A percentile compares a stretch with the other conserved stretches of the same genome.
These are phyloP conservation scores for Choristoneura fumiferana DNA, from an alignment of 1,140 invertebrate genomes.

Conservation along the genomic window DNA sequence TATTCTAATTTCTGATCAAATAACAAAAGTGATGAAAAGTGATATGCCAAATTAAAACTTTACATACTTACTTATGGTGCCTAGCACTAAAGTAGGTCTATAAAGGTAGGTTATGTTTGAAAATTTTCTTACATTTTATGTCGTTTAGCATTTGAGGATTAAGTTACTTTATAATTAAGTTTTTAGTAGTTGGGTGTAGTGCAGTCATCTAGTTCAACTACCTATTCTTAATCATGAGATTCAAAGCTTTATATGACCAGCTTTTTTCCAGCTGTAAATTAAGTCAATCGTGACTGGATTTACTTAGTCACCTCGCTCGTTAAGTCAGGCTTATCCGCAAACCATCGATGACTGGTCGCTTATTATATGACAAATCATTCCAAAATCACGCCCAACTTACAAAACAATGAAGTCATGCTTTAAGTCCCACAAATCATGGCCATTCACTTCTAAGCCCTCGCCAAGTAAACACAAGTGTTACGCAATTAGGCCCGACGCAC, in stretches of 20 bases:
- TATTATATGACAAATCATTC: neutral
- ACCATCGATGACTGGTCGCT: constrained; percentile 23
- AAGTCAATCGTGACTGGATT: constrained; percentile 44
- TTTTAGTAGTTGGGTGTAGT: too few relatives aligned
- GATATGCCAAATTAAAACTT: neutral
- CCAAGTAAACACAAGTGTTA: neutral
- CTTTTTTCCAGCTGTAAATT: too few relatives aligned
- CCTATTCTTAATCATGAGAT: too few relatives aligned
- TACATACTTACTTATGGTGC: too few relatives aligned
- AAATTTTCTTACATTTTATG: too few relatives aligned
- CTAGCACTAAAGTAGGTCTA: too few relatives aligned
- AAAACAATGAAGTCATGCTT: constrained; percentile 6
- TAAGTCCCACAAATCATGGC: neutral
- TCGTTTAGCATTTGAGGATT: too few relatives aligned
- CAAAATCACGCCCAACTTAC: neutral
- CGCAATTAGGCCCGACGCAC: neutral
- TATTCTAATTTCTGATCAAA: neutral
- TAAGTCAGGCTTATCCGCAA: constrained; percentile 30
- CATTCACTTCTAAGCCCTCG: neutral
- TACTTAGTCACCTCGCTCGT: constrained; percentile 52
- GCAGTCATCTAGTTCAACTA: too few relatives aligned
- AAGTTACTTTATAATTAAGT: too few relatives aligned
- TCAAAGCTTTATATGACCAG: too few relatives aligned
- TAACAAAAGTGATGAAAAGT: neutral
- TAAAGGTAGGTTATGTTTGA: too few relatives aligned